Percentiles rank a stretch among this genome's conserved stretches.
phyloP scores from a whole-genome alignment of 1,140 invertebrate genomes.

The roundworm (Caenorhabditis elegans) region DNA sequence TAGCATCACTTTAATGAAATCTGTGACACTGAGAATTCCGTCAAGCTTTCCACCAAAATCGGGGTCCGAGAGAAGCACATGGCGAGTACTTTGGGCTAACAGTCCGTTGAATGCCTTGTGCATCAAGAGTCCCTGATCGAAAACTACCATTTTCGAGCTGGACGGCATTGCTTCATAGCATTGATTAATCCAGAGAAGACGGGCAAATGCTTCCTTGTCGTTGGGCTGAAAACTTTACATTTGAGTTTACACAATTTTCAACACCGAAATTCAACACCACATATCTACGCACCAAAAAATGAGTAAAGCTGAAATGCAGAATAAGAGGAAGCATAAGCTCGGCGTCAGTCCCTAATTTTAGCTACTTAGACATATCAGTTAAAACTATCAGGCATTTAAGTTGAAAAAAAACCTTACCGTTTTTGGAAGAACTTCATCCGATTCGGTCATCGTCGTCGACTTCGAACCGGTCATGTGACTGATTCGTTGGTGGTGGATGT shows the following conservation, averaged over 20 bases:
- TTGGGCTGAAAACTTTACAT: background rate
- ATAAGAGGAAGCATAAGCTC: too few relatives aligned
- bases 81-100: conserved; percentile 43
- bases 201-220: conserved; percentile 34
- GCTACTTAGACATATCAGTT: too few relatives aligned
- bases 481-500: conserved; percentile 3
- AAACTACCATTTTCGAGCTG: conserved; percentile 44
- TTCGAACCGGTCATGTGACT: conserved; percentile 5
- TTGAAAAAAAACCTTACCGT: background rate
- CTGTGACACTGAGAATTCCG: conserved; percentile 46
- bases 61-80: conserved; percentile 40
- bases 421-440: background rate
- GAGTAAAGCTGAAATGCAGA: too few relatives aligned
- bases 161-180: conserved; percentile 46
- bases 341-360: too few relatives aligned
- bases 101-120: conserved; percentile 45
- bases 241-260: background rate
- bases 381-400: too few relatives aligned
- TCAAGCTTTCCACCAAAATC: conserved; percentile 3
- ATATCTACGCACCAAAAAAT: too few relatives aligned
- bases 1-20: conserved; percentile 47
- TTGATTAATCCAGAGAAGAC: conserved; percentile 38
- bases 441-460: background rate
- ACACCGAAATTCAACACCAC: background rate
- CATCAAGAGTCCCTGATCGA: conserved; percentile 39